Evolutionary conservation across 2,888 invertebrate genomes (phyloP).

Genomic region (Odontocolon sp.): DNA sequence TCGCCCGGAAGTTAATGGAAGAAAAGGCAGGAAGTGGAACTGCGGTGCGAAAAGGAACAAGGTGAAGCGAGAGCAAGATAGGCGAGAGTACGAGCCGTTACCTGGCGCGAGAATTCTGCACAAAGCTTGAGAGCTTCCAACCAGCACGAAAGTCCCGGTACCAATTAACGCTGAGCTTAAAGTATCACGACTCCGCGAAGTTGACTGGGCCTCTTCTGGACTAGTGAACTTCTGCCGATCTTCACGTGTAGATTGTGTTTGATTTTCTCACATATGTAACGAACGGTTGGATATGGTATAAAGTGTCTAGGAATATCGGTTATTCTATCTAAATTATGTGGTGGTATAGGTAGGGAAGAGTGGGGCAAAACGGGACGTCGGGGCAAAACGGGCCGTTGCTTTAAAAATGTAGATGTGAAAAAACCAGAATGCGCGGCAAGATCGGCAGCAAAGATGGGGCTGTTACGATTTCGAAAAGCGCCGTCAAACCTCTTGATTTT

Average conservation of each 20-base stretch:
- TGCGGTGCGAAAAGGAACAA: slow-evolving; percentile 11
- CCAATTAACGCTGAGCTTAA: slow-evolving; percentile 58
- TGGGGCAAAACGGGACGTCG: too few relatives aligned
- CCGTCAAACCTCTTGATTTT: too few relatives aligned
- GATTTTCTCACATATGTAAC: too few relatives aligned
- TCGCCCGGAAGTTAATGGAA: slow-evolving; percentile 46
- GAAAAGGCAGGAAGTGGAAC: slow-evolving; percentile 44
- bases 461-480: too few relatives aligned
- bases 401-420: too few relatives aligned
- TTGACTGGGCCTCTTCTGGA: slow-evolving; percentile 23
- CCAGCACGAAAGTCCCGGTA: slow-evolving; percentile 51
- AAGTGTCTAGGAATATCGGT: too few relatives aligned
- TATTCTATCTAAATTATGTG: too few relatives aligned
- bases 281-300: too few relatives aligned
- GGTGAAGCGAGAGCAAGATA: slow-evolving; percentile 13
- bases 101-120: slow-evolving; percentile 40
- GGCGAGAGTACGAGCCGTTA: slow-evolving; percentile 27
- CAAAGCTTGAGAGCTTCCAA: slow-evolving; percentile 54
- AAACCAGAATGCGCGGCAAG: too few relatives aligned
- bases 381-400: too few relatives aligned
- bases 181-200: slow-evolving; percentile 54
- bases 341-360: too few relatives aligned
- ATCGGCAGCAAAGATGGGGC: too few relatives aligned
- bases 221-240: slow-evolving; percentile 49
- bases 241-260: slow-evolving; percentile 29